A percentile compares a stretch with the other conserved stretches of the same genome.
Evolutionary conservation across 2,113 vertebrate genomes (phyloP).

Genomic region (Coracopsis vasa): DNA sequence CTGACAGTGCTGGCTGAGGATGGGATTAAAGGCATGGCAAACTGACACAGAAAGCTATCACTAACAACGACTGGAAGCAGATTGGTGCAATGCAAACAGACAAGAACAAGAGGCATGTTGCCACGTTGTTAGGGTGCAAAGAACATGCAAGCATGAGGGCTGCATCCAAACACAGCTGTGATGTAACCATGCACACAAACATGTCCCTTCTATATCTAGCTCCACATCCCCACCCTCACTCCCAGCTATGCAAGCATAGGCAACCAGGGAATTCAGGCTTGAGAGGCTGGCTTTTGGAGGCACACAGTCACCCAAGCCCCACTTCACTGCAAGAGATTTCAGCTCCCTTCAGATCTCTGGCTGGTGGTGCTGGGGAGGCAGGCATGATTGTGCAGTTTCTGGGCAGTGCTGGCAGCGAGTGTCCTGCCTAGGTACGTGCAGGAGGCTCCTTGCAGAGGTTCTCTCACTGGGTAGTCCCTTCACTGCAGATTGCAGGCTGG

Average conservation of each 20-base stretch:
- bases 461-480: not conserved
- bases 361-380: not conserved
- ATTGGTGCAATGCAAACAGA: not conserved
- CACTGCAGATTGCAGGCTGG: constrained; percentile 38
- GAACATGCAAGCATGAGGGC: not conserved
- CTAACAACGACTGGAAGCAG: rapidly evolving
- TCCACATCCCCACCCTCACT: not conserved
- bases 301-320: not conserved
- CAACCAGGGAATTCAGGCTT: not conserved
- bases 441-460: constrained; percentile 22
- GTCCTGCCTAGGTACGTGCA: not conserved
- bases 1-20: not conserved
- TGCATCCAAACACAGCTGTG: not conserved
- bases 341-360: not conserved
- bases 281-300: not conserved
- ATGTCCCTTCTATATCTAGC: rapidly evolving
- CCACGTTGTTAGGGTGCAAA: not conserved
- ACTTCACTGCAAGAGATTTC: not conserved
- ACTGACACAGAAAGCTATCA: not conserved
- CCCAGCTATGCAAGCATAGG: rapidly evolving
- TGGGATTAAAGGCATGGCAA: not conserved
- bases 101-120: not conserved
- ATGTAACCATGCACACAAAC: rapidly evolving
- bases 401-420: not conserved
- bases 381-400: constrained; percentile 43